Evolutionary conservation across 2,113 vertebrate species (phyloP).

Genomic region (Silurus glanis): DNA sequence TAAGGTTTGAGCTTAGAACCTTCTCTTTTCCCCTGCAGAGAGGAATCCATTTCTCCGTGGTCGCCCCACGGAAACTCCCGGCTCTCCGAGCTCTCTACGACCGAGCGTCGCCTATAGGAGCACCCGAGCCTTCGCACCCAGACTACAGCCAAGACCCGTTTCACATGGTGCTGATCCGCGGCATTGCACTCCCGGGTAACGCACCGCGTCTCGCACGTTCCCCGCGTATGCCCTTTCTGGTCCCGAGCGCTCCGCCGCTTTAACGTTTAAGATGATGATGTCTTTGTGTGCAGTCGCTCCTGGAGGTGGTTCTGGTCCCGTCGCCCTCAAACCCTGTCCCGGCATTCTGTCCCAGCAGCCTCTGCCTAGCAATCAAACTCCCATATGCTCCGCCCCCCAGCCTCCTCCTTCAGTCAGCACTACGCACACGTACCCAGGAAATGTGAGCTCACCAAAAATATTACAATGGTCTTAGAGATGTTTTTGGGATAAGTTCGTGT

Average conservation of each 20-base stretch:
- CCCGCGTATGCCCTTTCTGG: neutral
- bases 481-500: neutral
- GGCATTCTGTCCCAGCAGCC: conserved; percentile 62
- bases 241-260: too few species aligned
- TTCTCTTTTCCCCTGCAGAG: conserved; percentile 62
- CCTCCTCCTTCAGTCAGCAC: conserved; percentile 67
- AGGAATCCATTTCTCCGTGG: conserved; percentile 88
- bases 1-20: neutral
- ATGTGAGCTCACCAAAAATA: neutral
- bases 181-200: conserved; percentile 84
- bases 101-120: conserved; percentile 75
- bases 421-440: conserved; percentile 66
- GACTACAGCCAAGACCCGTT: conserved; percentile 88
- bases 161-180: conserved; percentile 89
- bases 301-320: conserved; percentile 67
- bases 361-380: conserved; percentile 60
- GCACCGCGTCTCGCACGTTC: neutral
- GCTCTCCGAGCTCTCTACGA: conserved; percentile 83
- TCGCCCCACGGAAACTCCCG: conserved; percentile 86
- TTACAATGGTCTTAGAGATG: neutral
- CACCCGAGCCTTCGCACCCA: conserved; percentile 73
- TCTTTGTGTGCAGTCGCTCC: conserved; percentile 64
- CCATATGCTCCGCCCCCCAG: conserved; percentile 60
- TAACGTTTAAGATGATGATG: neutral
- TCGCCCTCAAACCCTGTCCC: conserved; percentile 75